Conservation (phyloP, 2,888 invertebrate genomes). For the Drosophila greeni region DNA sequence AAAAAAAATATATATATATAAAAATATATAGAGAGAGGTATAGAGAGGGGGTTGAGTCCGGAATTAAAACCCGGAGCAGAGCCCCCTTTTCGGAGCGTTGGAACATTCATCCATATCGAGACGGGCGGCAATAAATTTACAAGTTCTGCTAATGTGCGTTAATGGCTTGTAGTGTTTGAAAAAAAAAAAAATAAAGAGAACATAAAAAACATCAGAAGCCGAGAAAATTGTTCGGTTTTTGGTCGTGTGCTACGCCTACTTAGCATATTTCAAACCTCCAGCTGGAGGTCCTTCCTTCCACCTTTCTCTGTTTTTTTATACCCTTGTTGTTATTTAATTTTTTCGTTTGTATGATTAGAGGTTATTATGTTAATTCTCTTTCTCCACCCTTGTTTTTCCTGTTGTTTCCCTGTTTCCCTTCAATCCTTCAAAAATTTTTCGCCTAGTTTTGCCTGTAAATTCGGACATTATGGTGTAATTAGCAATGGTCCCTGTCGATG, state of each 20-base stretch:
- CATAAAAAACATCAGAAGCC: conserved; percentile 7
- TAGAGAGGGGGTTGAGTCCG: conserved; percentile 2
- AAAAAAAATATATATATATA: background rate
- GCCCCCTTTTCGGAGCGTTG: background rate
- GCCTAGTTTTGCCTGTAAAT: conserved; percentile 41
- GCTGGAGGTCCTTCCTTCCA: background rate
- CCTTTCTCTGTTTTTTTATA: background rate
- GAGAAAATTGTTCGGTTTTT: conserved; percentile 20
- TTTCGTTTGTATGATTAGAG: conserved; percentile 73
- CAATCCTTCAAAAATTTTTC: conserved; percentile 21
- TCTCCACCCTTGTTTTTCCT: conserved; percentile 28
- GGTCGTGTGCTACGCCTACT: conserved; percentile 47
- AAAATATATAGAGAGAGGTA: background rate
- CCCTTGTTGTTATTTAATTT: conserved; percentile 68
- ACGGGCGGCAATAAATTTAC: conserved; percentile 68
- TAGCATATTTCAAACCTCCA: conserved; percentile 36
- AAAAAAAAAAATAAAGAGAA: conserved; percentile 4
- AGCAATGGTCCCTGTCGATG: conserved; percentile 64
- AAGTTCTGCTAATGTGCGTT: conserved; percentile 73
- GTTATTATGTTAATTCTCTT: conserved; percentile 72
- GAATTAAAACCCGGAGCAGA: conserved; percentile 13
- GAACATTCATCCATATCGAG: conserved; percentile 25
- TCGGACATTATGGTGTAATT: conserved; percentile 70
- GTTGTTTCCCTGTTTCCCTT: background rate
- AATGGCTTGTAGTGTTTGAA: conserved; percentile 65